phyloP scores from a whole-genome alignment of 2,797 vertebrate genomes.

The Meriones psammophilus region DNA sequence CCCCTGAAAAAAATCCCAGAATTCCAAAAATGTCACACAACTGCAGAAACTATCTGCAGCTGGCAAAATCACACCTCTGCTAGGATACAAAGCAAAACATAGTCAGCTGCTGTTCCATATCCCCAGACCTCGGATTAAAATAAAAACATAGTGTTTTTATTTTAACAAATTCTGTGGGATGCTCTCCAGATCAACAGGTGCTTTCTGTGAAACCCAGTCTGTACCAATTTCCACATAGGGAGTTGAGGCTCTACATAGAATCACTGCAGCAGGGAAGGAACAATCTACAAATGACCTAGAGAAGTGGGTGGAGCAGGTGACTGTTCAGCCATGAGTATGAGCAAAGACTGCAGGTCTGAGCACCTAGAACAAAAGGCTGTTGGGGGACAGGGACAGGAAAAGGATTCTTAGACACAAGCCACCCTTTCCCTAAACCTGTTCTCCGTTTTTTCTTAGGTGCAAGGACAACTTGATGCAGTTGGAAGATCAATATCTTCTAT shows the following conservation, averaged over 20 bases:
- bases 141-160: too few relatives aligned
- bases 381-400: neutral
- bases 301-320: rapidly evolving
- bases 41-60: too few relatives aligned
- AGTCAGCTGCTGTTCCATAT: too few relatives aligned
- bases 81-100: too few relatives aligned
- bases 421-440: too few relatives aligned
- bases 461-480: neutral
- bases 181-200: neutral
- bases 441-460: neutral
- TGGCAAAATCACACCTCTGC: too few relatives aligned
- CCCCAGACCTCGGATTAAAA: too few relatives aligned
- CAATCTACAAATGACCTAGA: too few relatives aligned
- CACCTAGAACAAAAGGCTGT: neutral
- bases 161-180: neutral
- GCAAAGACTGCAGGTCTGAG: neutral
- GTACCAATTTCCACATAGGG: neutral
- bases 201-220: neutral
- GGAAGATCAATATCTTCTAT: neutral
- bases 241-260: neutral
- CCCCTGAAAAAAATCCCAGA: too few relatives aligned
- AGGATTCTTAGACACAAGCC: neutral
- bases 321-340: neutral
- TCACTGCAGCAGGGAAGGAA: neutral
- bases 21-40: too few relatives aligned